A percentile compares a stretch with the other conserved stretches of the same genome.
Evolutionary conservation across 2,113 vertebrate species (phyloP).

Genomic region (Tragelaphus imberbis): DNA sequence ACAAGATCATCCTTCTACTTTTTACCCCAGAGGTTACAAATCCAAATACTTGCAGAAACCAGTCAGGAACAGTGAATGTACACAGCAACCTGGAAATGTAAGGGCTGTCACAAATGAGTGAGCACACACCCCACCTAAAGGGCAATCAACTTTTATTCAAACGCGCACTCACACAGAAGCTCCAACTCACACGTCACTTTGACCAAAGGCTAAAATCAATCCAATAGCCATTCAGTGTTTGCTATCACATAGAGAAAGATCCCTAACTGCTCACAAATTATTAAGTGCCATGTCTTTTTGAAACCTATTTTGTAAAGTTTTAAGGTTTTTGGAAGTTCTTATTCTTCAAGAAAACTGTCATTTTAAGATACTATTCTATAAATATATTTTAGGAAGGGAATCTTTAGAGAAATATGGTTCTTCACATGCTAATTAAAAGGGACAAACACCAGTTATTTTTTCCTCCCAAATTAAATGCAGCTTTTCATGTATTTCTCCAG

Average conservation of each 20-base stretch:
- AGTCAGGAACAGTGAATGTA: neutral
- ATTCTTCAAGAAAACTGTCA: neutral
- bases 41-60: neutral
- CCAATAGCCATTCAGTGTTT: neutral
- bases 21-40: neutral
- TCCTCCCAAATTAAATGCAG: conserved; percentile 8
- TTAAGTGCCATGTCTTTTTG: neutral
- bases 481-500: neutral
- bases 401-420: neutral
- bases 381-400: neutral
- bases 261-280: neutral
- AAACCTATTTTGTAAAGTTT: neutral
- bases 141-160: neutral
- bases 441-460: neutral
- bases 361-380: conserved; percentile 26
- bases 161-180: neutral
- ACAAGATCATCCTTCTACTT: neutral
- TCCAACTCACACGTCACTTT: neutral
- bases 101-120: neutral
- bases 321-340: neutral
- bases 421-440: conserved; percentile 5
- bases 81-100: neutral
- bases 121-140: neutral
- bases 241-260: neutral
- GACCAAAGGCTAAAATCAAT: neutral